phyloP scores from a whole-genome alignment of 2,888 invertebrate species.

The Folsomia manolachei region DNA sequence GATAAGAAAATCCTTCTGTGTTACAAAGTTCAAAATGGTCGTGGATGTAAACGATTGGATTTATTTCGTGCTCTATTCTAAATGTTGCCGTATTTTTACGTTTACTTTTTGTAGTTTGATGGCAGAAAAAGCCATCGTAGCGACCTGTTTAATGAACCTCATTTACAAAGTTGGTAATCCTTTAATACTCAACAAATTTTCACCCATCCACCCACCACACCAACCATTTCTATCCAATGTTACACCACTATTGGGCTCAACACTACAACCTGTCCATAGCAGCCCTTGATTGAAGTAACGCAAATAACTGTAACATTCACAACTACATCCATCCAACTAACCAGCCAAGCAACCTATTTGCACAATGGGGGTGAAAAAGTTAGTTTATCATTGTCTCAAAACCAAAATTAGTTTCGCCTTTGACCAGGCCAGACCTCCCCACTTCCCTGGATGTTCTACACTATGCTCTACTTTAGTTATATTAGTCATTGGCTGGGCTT shows the following conservation, averaged over 20 bases:
- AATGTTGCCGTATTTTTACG: too few relatives aligned
- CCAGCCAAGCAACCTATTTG: neutral
- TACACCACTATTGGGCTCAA: too few relatives aligned
- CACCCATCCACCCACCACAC: constrained; percentile 29
- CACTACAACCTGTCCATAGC: too few relatives aligned
- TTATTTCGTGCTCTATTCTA: too few relatives aligned
- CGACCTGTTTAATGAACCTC: constrained; percentile 39
- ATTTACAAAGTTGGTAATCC: constrained; percentile 51
- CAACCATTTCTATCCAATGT: constrained; percentile 24
- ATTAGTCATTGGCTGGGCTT: constrained; percentile 36
- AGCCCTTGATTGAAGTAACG: neutral
- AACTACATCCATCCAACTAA: neutral
- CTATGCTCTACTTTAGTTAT: neutral
- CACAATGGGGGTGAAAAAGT: constrained; percentile 25
- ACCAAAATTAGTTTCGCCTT: constrained; percentile 46
- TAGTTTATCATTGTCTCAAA: constrained; percentile 45
- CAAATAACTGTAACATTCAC: neutral
- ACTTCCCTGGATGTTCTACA: neutral
- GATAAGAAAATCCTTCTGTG: too few relatives aligned
- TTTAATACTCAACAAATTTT: constrained; percentile 49
- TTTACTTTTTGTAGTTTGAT: too few relatives aligned
- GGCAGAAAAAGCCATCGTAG: too few relatives aligned
- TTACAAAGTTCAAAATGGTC: too few relatives aligned
- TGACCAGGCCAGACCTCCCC: too few relatives aligned
- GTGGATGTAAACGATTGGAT: too few relatives aligned